These are phyloP conservation scores for Rousettus leschenaultii DNA, from an alignment of 2,113 vertebrate species.

Conservation along the genomic window DNA sequence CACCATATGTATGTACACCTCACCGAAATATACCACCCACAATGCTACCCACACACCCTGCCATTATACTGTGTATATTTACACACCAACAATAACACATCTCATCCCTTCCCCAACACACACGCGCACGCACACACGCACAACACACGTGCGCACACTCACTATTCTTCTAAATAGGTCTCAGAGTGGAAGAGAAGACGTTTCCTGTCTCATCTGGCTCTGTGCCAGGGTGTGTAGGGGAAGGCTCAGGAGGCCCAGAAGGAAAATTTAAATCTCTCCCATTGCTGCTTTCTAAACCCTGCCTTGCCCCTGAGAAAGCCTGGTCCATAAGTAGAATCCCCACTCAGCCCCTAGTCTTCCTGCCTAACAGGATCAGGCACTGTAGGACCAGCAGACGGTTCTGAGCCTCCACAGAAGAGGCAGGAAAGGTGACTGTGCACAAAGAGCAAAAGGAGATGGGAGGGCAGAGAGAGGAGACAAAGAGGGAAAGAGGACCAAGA, in stretches of 20 bases:
- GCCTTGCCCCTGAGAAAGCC: neutral
- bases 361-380: neutral
- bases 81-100: neutral
- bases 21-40: neutral
- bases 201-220: neutral
- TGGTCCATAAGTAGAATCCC: neutral
- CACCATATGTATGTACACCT: rapidly evolving
- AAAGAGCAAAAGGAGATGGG: neutral
- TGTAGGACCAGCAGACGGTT: neutral
- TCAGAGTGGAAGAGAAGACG: neutral
- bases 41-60: neutral
- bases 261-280: neutral
- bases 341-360: neutral
- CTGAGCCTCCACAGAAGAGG: neutral
- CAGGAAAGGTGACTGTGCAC: neutral
- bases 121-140: too few species aligned
- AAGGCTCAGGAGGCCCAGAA: neutral
- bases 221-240: neutral
- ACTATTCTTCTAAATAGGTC: neutral
- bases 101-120: neutral
- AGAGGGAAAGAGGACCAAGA: neutral
- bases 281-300: neutral
- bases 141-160: neutral
- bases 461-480: neutral
- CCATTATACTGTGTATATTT: neutral